Evolutionary conservation across 2,113 vertebrate genomes (phyloP), one percentile per base, ranked within the genome.

Genomic region (Anolis sagrei): DNA sequence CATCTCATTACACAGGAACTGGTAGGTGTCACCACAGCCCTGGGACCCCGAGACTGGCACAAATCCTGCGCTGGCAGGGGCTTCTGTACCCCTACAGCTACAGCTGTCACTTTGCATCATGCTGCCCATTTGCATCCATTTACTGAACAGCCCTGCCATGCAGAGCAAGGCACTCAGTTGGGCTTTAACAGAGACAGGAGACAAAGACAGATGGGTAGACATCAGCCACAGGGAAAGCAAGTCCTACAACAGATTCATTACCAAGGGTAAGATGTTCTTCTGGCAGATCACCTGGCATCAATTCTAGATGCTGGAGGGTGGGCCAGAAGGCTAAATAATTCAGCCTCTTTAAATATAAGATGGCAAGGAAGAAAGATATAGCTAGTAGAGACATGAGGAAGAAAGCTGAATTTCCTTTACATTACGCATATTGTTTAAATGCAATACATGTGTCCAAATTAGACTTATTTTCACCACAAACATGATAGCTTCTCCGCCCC

Each of bases 401-500:
- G 79, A 77, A 1, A 88, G 72, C 27, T 78, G 75, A 90, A 85
- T 66, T 76, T 5, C 88, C 85, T 18, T 83, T 75, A 86, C 1
- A 82, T 39, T 82, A 73, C 68, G 88, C 73, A 61, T 54, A 86
- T 73, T 88, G 64, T 82, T 21, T 84, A 86, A 73, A 93, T 89
- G 32, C 44, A 80, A 81, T 72, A 89, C 90, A 94, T 93, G 85
- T 87, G 81, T 82, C 85, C 48, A 3, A 88, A 81, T 39, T 5
- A 39, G 8, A 93, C 36, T 80, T 82, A 88, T 92, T 93, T 88
- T 81, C 82, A 68, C 85, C 87, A 85, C 86, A 89, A 86, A 77
- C 91, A 87, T 36, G 86, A 86, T 75, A 82, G 64, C 78, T 91
- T 93, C 21, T 25, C 93, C 84, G 87, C 49, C 83, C 81, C 81